phyloP scores from a whole-genome alignment of 2,113 vertebrate species.

The Apus apus region DNA sequence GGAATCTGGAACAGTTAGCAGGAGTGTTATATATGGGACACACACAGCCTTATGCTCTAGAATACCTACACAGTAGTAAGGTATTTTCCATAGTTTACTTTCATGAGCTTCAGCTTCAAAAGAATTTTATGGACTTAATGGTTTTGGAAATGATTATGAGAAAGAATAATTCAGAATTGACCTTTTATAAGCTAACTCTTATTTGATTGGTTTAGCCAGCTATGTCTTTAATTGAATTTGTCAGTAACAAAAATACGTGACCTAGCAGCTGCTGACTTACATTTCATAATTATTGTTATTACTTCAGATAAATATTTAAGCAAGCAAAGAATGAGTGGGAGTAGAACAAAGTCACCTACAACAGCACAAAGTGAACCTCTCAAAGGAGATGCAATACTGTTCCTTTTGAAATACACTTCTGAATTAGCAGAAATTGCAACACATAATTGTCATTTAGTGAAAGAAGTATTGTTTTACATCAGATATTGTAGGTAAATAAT shows the following conservation, averaged over 20 bases:
- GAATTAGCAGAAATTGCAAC: neutral
- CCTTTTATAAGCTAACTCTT: conserved; percentile 61
- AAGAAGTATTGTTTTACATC: neutral
- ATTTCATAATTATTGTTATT: conserved; percentile 70
- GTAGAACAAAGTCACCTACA: conserved; percentile 36
- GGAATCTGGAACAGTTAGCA: neutral
- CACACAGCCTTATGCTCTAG: neutral
- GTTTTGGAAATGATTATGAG: conserved; percentile 73
- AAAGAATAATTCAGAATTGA: conserved; percentile 70
- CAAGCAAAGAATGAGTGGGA: neutral
- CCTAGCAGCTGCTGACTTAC: conserved; percentile 57
- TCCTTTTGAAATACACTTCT: neutral
- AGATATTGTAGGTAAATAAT: neutral
- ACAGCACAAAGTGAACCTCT: neutral
- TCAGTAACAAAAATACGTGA: conserved; percentile 66
- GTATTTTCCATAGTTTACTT: conserved; percentile 65
- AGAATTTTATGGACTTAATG: conserved; percentile 69
- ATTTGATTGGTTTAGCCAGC: conserved; percentile 60
- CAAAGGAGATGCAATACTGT: neutral
- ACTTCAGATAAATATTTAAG: conserved; percentile 67
- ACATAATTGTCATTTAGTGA: neutral
- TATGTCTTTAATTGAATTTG: conserved; percentile 71
- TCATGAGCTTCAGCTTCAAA: conserved; percentile 64
- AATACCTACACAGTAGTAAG: conserved; percentile 8
- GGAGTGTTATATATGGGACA: neutral